A percentile compares a stretch with the other conserved stretches of the same genome.
Conservation (phyloP, 2,888 invertebrate genomes). For the Hofmannophila pseudospretella region DNA sequence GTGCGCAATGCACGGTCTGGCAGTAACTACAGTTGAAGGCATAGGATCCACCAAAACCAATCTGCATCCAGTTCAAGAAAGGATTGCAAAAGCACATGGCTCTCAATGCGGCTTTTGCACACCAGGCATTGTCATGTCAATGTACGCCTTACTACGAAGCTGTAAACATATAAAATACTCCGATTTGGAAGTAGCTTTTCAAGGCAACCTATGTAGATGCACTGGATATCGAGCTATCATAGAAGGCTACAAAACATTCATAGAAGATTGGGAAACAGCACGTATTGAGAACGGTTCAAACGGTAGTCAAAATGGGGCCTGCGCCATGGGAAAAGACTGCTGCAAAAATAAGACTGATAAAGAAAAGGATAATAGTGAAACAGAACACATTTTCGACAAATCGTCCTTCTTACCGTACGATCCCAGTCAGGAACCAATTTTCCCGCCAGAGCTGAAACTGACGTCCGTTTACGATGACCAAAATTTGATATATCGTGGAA, state of each 20-base stretch:
- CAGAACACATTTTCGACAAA: slow-evolving; percentile 76
- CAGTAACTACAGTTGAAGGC: slow-evolving; percentile 92
- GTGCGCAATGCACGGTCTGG: slow-evolving; percentile 87
- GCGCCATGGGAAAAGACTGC: slow-evolving; percentile 81
- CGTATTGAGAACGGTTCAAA: slow-evolving; percentile 40
- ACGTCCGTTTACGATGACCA: slow-evolving; percentile 78
- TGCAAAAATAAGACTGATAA: slow-evolving; percentile 71
- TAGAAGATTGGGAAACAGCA: slow-evolving; percentile 82
- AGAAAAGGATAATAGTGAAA: slow-evolving; percentile 56
- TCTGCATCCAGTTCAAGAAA: slow-evolving; percentile 88
- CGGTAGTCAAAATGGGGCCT: slow-evolving; percentile 35
- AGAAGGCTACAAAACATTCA: slow-evolving; percentile 88
- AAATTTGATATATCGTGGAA: slow-evolving; percentile 61
- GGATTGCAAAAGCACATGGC: slow-evolving; percentile 89
- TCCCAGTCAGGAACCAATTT: slow-evolving; percentile 88
- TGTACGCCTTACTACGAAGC: slow-evolving; percentile 87
- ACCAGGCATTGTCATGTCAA: slow-evolving; percentile 94
- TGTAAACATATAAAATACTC: slow-evolving; percentile 60
- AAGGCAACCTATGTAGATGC: slow-evolving; percentile 88
- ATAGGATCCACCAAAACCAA: slow-evolving; percentile 85
- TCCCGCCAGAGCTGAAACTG: slow-evolving; percentile 87
- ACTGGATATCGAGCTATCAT: slow-evolving; percentile 92
- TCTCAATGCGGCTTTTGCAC: slow-evolving; percentile 94
- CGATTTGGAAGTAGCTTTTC: slow-evolving; percentile 85
- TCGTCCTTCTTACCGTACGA: slow-evolving; percentile 83